Conservation (phyloP, 2,888 invertebrate genomes). For the Epirrhoe alternata region DNA sequence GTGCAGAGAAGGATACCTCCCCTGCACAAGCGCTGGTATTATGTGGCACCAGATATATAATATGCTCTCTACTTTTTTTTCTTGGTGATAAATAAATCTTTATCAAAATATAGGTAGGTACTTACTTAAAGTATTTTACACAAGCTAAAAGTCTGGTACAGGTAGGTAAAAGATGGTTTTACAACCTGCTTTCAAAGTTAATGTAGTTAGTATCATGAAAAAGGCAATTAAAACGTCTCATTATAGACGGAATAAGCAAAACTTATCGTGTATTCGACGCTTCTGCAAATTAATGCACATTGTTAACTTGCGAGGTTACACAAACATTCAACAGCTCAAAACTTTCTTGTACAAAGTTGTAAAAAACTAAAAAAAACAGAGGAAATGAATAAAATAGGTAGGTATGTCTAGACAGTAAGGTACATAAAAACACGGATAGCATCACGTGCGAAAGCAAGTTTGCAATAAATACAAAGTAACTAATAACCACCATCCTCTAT, state of each 20-base stretch:
- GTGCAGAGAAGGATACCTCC: too few species aligned
- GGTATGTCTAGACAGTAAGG: too few species aligned
- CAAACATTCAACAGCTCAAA: background rate
- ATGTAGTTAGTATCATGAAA: constrained; percentile 24
- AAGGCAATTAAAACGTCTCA: constrained; percentile 37
- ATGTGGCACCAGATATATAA: too few species aligned
- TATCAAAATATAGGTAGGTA: too few species aligned
- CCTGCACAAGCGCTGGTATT: too few species aligned
- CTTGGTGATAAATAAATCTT: too few species aligned
- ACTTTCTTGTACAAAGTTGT: background rate
- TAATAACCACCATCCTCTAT: constrained; percentile 7
- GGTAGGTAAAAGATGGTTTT: background rate
- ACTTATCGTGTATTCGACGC: constrained; percentile 31
- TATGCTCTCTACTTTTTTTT: too few species aligned
- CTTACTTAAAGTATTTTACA: too few species aligned
- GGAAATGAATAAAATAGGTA: too few species aligned
- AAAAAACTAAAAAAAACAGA: too few species aligned
- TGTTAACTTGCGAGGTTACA: constrained; percentile 10
- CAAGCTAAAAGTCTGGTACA: background rate
- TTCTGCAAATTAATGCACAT: constrained; percentile 23
- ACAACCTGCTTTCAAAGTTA: constrained; percentile 7
- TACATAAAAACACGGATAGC: background rate
- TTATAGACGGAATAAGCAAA: constrained; percentile 33
- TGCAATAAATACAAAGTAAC: background rate
- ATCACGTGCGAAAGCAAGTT: background rate